Base-by-base conservation (phyloP, 2,888 invertebrate species). In the Coremacera marginata region DNA sequence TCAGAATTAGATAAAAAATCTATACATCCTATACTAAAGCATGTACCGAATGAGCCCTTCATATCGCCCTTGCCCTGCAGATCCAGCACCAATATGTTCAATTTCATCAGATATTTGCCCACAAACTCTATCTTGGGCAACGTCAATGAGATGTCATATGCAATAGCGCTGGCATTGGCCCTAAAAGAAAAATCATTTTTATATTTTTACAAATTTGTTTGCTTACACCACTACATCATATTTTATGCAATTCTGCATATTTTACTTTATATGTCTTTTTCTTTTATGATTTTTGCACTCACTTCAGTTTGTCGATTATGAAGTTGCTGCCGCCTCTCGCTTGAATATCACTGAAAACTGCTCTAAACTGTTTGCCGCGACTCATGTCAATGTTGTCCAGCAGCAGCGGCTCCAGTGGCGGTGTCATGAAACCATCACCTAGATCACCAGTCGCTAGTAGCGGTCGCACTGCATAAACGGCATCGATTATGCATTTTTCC, bases 241-340 rank as follows among this genome's bases (percentile, higher is more conserved):
- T 44, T 44, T 44, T 1, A 44, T 44, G 55, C 55, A 55, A 19
- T 55, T 55, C 55, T 19, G 19, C n/a, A 22, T 55, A 5, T 19
- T 22, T 1, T 19, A 19, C 2, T 9, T 11, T 11, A 2, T 44
- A 1, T 44, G 11, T 11, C 3, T 44, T 16, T 16, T 22, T 9
- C 60, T 25, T 22, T 5, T 25, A 19, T 27, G 14, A 27, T 22
- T 27, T 37, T 22, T 19, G 5, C 65, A 82, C 84, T 79, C 81
- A 89, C 89, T 84, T 84, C 31, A 89, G 81, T 73, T 88, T 87
- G 77, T 89, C 88, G 34, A 89, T 89, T n/a, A 84, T 83, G 75
- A 89, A 89, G 79, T 88, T 86, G 76, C 89, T 90, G 63, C 90
- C 90, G 5, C 89, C 89, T 0, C 77, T 83, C 0, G 88, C 89